phyloP scores from a whole-genome alignment of 2,797 vertebrate genomes.

The Amphiprion clarkii region DNA sequence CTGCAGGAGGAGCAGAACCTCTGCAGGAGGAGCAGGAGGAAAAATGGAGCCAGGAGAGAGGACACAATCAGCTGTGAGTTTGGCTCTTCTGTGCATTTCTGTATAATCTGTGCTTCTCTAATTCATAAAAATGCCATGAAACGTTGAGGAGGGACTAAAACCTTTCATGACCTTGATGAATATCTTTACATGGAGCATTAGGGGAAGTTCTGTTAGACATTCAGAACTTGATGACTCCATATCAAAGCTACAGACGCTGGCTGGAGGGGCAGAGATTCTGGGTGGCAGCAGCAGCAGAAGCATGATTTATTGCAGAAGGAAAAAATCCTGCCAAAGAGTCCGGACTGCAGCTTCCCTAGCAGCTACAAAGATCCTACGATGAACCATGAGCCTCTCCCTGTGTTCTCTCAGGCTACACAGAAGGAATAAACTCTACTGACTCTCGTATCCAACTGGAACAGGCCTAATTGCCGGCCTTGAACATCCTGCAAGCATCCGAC shows the following conservation, averaged over 20 bases:
- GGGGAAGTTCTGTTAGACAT: not conserved
- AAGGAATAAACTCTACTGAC: not conserved
- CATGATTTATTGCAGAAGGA: conserved; percentile 10
- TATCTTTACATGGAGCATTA: not conserved
- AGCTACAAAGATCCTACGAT: conserved; percentile 28
- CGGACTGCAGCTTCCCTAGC: not conserved
- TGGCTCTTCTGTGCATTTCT: not conserved
- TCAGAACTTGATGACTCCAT: not conserved
- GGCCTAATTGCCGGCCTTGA: conserved; percentile 8
- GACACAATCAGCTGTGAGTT: not conserved
- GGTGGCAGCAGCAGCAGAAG: conserved; percentile 12
- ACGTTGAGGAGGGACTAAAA: not conserved
- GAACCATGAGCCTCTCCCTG: conserved; percentile 24
- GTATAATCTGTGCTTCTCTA: not conserved
- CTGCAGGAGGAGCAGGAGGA: not conserved
- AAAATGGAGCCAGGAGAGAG: not conserved
- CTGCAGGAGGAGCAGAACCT: not conserved
- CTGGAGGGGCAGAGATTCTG: not conserved
- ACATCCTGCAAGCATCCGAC: conserved; percentile 3
- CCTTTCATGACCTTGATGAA: not conserved
- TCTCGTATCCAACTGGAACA: conserved; percentile 10
- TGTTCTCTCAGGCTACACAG: conserved; percentile 49
- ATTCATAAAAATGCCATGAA: not conserved
- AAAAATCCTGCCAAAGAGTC: too few relatives aligned
- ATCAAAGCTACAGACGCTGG: conserved; percentile 16